Evolutionary conservation across 2,797 vertebrate species (phyloP).

Genomic region (Microhierax caerulescens): DNA sequence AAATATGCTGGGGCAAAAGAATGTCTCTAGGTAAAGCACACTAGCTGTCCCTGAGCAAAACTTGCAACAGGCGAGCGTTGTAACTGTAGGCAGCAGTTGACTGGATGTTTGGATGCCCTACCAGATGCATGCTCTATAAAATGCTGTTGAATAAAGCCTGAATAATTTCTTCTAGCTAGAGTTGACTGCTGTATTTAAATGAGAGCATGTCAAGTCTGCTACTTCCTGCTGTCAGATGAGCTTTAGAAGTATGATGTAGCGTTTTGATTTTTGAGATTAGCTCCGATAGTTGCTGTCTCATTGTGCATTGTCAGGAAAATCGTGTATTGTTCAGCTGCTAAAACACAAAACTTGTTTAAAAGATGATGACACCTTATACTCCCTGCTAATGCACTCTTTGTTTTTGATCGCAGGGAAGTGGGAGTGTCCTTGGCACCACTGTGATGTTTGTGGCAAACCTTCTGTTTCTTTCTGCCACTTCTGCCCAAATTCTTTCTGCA

Average conservation of each 20-base stretch:
- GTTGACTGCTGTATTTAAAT: neutral
- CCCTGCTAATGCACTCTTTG: neutral
- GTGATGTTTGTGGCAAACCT: constrained; percentile 94
- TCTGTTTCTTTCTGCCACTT: constrained; percentile 92
- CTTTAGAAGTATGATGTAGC: neutral
- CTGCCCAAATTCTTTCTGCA: constrained; percentile 98
- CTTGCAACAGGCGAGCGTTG: neutral
- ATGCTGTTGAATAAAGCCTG: neutral
- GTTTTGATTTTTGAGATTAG: neutral
- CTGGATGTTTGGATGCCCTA: neutral
- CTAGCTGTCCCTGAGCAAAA: neutral
- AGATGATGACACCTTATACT: rapidly evolving
- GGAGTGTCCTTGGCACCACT: constrained; percentile 99
- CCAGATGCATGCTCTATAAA: neutral
- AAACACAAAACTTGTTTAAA: neutral
- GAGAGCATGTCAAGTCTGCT: neutral
- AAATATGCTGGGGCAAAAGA: neutral
- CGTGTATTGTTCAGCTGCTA: neutral
- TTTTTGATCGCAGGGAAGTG: constrained; percentile 87
- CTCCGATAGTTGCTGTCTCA: neutral
- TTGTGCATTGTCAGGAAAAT: neutral
- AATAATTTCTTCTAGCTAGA: neutral
- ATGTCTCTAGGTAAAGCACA: neutral
- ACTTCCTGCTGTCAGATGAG: neutral
- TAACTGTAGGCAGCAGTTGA: neutral